Conservation (phyloP, 1,140 invertebrate species). For the Ceratina japonica region DNA sequence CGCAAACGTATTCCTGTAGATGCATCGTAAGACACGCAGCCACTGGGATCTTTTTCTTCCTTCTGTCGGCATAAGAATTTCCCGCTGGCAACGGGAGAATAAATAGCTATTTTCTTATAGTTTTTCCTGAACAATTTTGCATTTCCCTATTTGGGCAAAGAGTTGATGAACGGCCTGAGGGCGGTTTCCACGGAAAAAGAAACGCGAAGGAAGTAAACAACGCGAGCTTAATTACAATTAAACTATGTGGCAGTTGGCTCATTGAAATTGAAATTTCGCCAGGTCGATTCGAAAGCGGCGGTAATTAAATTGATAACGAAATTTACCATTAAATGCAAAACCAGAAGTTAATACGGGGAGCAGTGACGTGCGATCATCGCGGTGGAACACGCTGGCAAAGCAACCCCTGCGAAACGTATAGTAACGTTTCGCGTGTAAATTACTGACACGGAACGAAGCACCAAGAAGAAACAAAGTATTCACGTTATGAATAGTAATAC, state of each 20-base stretch:
- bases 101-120: background rate
- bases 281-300: background rate
- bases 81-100: background rate
- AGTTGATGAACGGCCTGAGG: background rate
- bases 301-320: constrained; percentile 1
- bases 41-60: no score
- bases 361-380: background rate
- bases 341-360: background rate
- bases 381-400: no score
- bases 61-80: no score
- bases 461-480: constrained; percentile 1
- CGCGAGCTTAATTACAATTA: background rate
- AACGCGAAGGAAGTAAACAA: background rate
- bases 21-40: background rate
- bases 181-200: background rate
- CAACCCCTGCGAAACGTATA: background rate
- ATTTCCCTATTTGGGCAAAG: background rate
- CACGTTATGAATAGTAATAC: background rate
- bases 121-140: background rate
- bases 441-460: no score
- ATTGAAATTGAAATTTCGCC: constrained; percentile 5
- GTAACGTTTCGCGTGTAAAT: background rate
- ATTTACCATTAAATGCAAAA: background rate
- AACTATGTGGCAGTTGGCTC: background rate
- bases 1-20: background rate